A percentile compares a stretch with the other conserved stretches of the same genome.
Conservation (phyloP, 1,140 invertebrate species). For the Anagrus nilaparvatae region DNA sequence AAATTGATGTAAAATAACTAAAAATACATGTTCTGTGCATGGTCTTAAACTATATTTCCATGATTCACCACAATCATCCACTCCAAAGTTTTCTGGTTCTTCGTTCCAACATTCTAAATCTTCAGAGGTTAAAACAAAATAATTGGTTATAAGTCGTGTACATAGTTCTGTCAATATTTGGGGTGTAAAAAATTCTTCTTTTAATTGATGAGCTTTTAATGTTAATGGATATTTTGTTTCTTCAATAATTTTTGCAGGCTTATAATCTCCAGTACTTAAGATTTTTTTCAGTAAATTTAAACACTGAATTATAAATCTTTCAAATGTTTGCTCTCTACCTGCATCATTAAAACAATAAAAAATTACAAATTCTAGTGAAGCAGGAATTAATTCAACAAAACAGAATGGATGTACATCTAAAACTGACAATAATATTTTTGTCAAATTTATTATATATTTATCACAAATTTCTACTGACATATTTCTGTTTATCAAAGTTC, state of each 20-base stretch:
- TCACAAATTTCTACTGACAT: constrained; percentile 58
- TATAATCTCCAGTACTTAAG: constrained; percentile 65
- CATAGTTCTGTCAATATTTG: constrained; percentile 67
- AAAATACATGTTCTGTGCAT: constrained; percentile 77
- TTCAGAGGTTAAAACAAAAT: constrained; percentile 73
- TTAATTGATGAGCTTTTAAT: constrained; percentile 57
- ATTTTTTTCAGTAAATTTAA: constrained; percentile 82
- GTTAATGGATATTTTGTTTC: constrained; percentile 42
- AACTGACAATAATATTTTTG: constrained; percentile 66
- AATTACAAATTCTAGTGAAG: constrained; percentile 69
- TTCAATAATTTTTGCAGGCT: constrained; percentile 49
- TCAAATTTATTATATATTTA: constrained; percentile 71
- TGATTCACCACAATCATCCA: constrained; percentile 79
- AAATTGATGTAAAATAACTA: constrained; percentile 75
- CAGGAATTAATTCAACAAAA: constrained; percentile 67
- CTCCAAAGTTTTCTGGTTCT: constrained; percentile 80
- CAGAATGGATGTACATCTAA: constrained; percentile 67
- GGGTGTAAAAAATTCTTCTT: constrained; percentile 58
- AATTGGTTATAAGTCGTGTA: constrained; percentile 73
- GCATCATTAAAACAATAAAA: constrained; percentile 78
- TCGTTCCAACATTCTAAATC: constrained; percentile 83
- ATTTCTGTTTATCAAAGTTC: constrained; percentile 48
- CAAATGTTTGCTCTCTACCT: constrained; percentile 65
- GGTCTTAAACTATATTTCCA: constrained; percentile 87
- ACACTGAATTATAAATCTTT: constrained; percentile 78